A percentile compares a stretch with the other conserved stretches of the same genome.
phyloP scores from a whole-genome alignment of 1,140 invertebrate species.

The Drosophila lowei region DNA sequence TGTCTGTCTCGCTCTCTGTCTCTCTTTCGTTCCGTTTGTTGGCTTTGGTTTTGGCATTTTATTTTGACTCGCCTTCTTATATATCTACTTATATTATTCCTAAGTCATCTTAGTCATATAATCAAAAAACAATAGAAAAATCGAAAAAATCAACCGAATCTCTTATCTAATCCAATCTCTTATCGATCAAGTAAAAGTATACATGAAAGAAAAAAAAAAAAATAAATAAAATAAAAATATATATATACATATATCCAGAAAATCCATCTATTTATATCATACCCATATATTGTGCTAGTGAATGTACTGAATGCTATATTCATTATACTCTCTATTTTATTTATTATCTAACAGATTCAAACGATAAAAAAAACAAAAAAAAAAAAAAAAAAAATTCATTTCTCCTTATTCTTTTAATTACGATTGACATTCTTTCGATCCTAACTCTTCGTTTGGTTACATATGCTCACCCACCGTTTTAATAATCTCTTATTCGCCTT shows the following conservation, averaged over 20 bases:
- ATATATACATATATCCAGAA: slow-evolving; percentile 48
- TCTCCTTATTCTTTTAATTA: slow-evolving; percentile 34
- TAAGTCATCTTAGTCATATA: slow-evolving; percentile 36
- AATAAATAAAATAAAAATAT: slow-evolving; percentile 25
- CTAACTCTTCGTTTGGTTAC: slow-evolving; percentile 32
- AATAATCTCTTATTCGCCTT: slow-evolving; percentile 29
- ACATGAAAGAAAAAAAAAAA: slow-evolving; percentile 27
- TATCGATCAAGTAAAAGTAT: slow-evolving; percentile 51
- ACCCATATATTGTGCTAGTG: slow-evolving; percentile 82
- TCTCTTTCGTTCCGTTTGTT: slow-evolving; percentile 44
- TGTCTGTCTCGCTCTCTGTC: slow-evolving; percentile 24
- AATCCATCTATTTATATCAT: slow-evolving; percentile 68
- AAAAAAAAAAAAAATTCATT: slow-evolving; percentile 28
- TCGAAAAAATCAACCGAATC: slow-evolving; percentile 43
- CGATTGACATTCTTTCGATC: slow-evolving; percentile 42
- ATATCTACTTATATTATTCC: slow-evolving; percentile 57
- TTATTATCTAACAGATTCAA: slow-evolving; percentile 84
- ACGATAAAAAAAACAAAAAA: slow-evolving; percentile 65
- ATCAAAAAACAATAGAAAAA: slow-evolving; percentile 32
- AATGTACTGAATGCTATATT: slow-evolving; percentile 83
- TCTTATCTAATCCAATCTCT: slow-evolving; percentile 50
- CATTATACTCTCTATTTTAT: slow-evolving; percentile 80
- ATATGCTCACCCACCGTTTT: slow-evolving; percentile 42
- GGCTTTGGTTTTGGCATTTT: slow-evolving; percentile 53
- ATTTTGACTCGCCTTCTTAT: slow-evolving; percentile 55